A percentile compares a stretch with the other conserved stretches of the same genome.
These are phyloP conservation scores for Aphaenogaster rudis DNA, from an alignment of 1,140 invertebrate species.

Conservation along the genomic window DNA sequence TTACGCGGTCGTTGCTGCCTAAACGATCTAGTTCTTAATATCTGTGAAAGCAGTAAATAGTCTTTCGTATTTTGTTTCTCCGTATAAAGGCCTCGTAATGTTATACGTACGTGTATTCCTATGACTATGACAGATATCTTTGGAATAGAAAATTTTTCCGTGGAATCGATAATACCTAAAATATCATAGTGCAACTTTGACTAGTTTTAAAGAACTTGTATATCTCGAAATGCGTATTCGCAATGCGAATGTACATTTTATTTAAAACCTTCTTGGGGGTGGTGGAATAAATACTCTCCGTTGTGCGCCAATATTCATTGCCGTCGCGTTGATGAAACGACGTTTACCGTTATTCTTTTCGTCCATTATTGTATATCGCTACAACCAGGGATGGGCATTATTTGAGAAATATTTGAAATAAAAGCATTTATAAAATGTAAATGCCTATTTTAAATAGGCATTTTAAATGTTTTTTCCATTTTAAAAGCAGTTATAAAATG, in stretches of 20 bases:
- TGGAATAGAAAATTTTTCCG: constrained; percentile 54
- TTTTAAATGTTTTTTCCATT: too few relatives aligned
- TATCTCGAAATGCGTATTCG: background rate
- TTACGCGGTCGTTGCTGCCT: constrained; percentile 3
- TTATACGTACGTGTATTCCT: constrained; percentile 58
- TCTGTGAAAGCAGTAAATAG: constrained; percentile 59
- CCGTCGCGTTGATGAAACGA: background rate
- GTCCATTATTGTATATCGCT: background rate
- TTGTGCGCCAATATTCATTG: background rate
- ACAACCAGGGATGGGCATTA: background rate
- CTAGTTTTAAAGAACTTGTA: constrained; percentile 27
- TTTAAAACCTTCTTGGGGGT: background rate
- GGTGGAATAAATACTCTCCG: background rate
- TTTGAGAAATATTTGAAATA: too few relatives aligned
- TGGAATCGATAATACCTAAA: constrained; percentile 49
- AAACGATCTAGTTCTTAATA: constrained; percentile 32
- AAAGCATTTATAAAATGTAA: too few relatives aligned
- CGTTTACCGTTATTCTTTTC: background rate
- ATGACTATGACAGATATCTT: constrained; percentile 51
- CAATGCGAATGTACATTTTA: background rate
- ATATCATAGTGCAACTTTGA: constrained; percentile 38
- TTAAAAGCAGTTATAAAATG: too few relatives aligned
- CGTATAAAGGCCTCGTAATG: constrained; percentile 67
- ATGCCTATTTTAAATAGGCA: too few relatives aligned
- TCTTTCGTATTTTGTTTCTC: constrained; percentile 53